Base-by-base conservation (phyloP, 2,797 vertebrate genomes). In the Anas flavirostris region DNA sequence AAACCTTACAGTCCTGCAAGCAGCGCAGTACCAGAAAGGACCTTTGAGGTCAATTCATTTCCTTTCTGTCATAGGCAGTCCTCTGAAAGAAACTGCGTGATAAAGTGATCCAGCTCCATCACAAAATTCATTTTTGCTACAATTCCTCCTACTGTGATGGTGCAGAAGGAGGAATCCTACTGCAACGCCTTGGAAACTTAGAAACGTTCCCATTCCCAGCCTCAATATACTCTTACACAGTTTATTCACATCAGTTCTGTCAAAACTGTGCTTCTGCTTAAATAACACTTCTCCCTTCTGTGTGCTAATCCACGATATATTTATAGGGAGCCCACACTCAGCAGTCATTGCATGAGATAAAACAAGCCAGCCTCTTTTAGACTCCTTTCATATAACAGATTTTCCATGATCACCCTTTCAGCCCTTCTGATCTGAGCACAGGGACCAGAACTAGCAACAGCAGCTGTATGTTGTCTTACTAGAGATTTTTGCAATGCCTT, bases 271-370 rank as follows among this genome's bases (percentile, higher is more conserved):
- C 72, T 93, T 77, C 88, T 93, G 90, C 94, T 91, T 89, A 93
- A 95, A 90, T 87, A 91, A 81, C 1, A 1, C 86, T 87, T 95
- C 81, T 95, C 46, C 95, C 81, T 96, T 82, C 93, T 94, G 90
- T 70, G 88, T 91, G 75, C 94, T 94, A 86, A 88, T 90, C 86
- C 5, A 0, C 82, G 78, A 89, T 95, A 39, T 95, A 95, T 96
- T 96, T 96, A 96, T 95, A 96, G 94, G 84, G 90, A 89, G 72
- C 50, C 43, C 88, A 96, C 92, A 80, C 88, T 93, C 93, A 91
- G 83, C 94, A 90, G 90, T 94, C 92, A 87, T 56, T 91, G 86
- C 75, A 87, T 50, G 78, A 93, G 68, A 91, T 92, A 85, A 96
- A 96, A 93, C 69, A 94, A 89, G 72, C 64, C 46, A 70, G 66